A percentile compares a stretch with the other conserved stretches of the same genome.
Conservation (phyloP, 1,140 invertebrate genomes). For the Drosophila nigrodunni region DNA sequence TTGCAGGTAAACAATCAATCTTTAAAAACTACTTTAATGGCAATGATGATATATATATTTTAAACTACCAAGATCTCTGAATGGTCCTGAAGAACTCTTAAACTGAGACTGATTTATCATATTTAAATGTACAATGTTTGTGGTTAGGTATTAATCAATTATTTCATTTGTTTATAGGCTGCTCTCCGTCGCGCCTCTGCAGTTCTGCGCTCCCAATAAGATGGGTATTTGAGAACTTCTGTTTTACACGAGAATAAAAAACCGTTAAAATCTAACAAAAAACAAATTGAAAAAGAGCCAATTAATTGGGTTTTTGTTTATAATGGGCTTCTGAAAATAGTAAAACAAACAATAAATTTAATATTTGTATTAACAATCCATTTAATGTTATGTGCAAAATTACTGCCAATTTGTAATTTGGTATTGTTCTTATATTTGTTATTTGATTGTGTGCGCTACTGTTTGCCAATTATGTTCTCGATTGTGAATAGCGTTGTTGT, state of each 20-base stretch:
- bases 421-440: background rate
- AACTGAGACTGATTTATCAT: slow-evolving; percentile 16
- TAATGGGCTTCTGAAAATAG: slow-evolving; percentile 17
- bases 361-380: slow-evolving; percentile 29
- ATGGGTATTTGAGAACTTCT: slow-evolving; percentile 66
- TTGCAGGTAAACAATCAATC: slow-evolving; percentile 36
- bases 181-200: slow-evolving; percentile 87
- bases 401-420: background rate
- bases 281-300: slow-evolving; percentile 1
- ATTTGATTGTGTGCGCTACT: slow-evolving; percentile 20
- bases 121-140: background rate
- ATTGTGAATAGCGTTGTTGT: slow-evolving; percentile 68
- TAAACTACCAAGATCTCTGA: slow-evolving; percentile 47
- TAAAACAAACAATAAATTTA: slow-evolving; percentile 18
- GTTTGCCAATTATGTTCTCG: slow-evolving; percentile 73
- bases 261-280: slow-evolving; percentile 53
- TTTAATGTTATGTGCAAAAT: slow-evolving; percentile 19
- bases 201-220: slow-evolving; percentile 92
- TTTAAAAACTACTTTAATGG: background rate
- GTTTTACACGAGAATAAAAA: slow-evolving; percentile 80
- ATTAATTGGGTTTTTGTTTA: slow-evolving; percentile 27
- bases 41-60: slow-evolving; percentile 37
- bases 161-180: slow-evolving; percentile 80
- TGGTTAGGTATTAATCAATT: slow-evolving; percentile 6
- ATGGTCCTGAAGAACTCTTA: slow-evolving; percentile 23